Conservation (phyloP, 2,113 vertebrate genomes). For the Lanius collurio region DNA sequence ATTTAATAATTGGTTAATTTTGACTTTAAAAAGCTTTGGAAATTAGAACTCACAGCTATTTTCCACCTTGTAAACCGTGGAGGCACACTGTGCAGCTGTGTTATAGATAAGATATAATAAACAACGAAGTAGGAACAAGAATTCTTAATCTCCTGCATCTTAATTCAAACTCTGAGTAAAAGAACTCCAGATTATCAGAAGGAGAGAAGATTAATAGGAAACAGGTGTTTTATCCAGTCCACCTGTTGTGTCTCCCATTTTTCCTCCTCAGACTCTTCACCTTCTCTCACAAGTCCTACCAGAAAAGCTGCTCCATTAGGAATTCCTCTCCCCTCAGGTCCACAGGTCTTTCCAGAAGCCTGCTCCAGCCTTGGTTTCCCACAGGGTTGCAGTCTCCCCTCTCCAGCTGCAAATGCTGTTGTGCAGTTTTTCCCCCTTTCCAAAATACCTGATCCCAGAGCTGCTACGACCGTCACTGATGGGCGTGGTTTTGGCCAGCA, state of each 20-base stretch:
- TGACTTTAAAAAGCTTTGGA: no score
- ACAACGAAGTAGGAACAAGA: no score
- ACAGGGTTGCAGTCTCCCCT: accelerated
- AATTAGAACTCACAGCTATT: no score
- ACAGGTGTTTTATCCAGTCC: not conserved
- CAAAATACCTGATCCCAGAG: not conserved
- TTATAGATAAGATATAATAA: no score
- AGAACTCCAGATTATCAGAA: no score
- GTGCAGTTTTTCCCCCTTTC: accelerated
- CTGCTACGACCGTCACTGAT: accelerated
- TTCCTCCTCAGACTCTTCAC: not conserved
- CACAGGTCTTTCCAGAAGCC: not conserved
- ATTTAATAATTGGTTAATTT: no score
- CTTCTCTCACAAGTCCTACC: not conserved
- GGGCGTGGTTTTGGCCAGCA: accelerated
- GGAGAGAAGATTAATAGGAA: not conserved
- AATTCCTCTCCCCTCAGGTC: not conserved
- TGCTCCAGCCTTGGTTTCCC: accelerated
- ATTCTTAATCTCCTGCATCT: no score
- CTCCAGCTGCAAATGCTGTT: not conserved
- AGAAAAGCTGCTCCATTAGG: not conserved
- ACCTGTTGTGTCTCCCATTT: accelerated
- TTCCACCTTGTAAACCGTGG: no score
- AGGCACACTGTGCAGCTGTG: no score
- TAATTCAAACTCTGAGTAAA: no score